phyloP scores from a whole-genome alignment of 2,113 vertebrate species.

The Spheniscus mendiculus region DNA sequence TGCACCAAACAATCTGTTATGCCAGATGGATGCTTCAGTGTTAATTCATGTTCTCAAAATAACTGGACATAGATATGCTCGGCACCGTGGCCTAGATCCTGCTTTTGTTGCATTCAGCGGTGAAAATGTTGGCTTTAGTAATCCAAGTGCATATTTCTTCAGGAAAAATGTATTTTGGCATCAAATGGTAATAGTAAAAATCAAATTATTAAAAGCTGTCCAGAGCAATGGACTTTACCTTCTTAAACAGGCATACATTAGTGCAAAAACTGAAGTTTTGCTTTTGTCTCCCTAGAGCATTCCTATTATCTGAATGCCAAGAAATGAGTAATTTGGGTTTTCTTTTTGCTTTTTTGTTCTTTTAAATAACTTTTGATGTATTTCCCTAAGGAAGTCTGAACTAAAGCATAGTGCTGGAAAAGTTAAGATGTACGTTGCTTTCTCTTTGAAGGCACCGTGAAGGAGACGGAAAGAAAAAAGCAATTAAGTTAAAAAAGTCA shows the following conservation, averaged over 20 bases:
- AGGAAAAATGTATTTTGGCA: constrained; percentile 7
- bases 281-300: neutral
- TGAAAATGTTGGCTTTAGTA: neutral
- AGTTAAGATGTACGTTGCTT: neutral
- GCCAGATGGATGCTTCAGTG: constrained; percentile 45
- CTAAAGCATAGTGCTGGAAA: neutral
- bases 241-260: neutral
- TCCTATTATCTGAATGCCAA: constrained; percentile 12
- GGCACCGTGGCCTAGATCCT: neutral
- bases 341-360: neutral
- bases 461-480: neutral
- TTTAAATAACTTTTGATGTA: neutral
- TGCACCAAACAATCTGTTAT: constrained; percentile 39
- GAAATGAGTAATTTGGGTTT: neutral
- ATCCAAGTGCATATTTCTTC: neutral
- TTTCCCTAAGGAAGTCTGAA: constrained; percentile 19
- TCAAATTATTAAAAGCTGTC: neutral
- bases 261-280: neutral
- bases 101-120: neutral
- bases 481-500: neutral
- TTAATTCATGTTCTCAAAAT: constrained; percentile 42
- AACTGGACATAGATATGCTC: constrained; percentile 2
- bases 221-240: neutral
- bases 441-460: neutral
- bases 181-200: neutral